Evolutionary conservation across 2,888 invertebrate genomes (phyloP).

Genomic region (Erebia ligea): DNA sequence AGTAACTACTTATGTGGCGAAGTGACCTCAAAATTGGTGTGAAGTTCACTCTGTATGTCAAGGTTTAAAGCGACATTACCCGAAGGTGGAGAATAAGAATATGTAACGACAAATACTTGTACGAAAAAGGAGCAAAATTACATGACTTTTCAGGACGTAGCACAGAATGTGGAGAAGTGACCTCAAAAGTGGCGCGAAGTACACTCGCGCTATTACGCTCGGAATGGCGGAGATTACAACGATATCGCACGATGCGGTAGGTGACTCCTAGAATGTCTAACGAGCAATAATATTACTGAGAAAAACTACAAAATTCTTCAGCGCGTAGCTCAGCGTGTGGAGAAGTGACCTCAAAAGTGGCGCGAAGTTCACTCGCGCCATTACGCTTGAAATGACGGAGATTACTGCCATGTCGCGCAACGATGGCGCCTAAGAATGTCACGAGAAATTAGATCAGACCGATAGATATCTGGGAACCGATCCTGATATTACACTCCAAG

Average conservation of each 20-base stretch:
- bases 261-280: neutral
- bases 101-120: neutral
- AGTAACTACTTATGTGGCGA: conserved; percentile 13
- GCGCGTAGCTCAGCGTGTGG: conserved; percentile 13
- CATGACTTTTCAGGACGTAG: neutral
- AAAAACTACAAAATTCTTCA: conserved; percentile 4
- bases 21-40: conserved; percentile 40
- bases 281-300: neutral
- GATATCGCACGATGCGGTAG: conserved; percentile 47
- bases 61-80: conserved; percentile 60
- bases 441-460: conserved; percentile 49
- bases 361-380: conserved; percentile 52
- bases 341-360: conserved; percentile 42
- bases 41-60: conserved; percentile 44
- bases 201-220: conserved; percentile 58
- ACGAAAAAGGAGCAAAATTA: neutral
- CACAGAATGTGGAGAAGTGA: conserved; percentile 30
- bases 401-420: conserved; percentile 59
- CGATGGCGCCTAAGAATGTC: conserved; percentile 48
- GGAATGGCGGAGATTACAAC: conserved; percentile 58
- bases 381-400: conserved; percentile 57
- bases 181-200: conserved; percentile 43
- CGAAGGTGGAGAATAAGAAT: neutral
- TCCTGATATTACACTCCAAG: conserved; percentile 23
- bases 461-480: conserved; percentile 36